A percentile compares a stretch with the other conserved stretches of the same genome.
These are phyloP conservation scores for Dryomyza anilis DNA, from an alignment of 2,888 invertebrate species.

Conservation along the genomic window DNA sequence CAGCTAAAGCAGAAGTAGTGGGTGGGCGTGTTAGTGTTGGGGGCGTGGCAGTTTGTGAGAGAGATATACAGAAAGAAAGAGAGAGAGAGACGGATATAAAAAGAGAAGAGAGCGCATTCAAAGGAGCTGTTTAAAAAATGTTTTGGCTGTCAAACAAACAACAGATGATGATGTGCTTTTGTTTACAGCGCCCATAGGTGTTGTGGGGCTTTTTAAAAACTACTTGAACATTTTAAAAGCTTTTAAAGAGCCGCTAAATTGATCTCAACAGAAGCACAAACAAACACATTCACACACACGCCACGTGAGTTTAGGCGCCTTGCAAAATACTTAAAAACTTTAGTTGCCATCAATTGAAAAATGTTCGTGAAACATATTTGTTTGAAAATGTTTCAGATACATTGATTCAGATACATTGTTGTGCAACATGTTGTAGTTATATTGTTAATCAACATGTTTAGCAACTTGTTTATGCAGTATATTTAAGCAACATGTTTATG, in stretches of 20 bases:
- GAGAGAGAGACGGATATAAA: no score
- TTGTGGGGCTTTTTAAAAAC: background rate
- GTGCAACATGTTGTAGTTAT: no score
- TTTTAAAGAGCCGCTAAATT: constrained; percentile 10
- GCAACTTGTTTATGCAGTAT: no score
- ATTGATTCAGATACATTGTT: no score
- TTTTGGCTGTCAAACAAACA: background rate
- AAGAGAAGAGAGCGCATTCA: background rate
- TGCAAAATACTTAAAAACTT: constrained; percentile 5
- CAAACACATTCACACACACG: no score
- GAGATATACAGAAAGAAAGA: background rate
- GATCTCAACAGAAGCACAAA: constrained; percentile 17
- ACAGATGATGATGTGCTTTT: background rate
- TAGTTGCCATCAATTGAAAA: constrained; percentile 18
- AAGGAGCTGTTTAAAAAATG: background rate
- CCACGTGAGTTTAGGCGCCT: no score
- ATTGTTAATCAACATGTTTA: no score
- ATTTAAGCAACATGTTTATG: no score
- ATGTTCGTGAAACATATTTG: no score
- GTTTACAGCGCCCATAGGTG: background rate
- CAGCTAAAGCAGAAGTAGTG: constrained; percentile 38
- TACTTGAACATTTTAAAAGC: background rate
- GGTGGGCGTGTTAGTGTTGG: background rate
- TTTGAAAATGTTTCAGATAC: no score
- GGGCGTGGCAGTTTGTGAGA: background rate